Conservation (phyloP, 2,888 invertebrate species). For the Arge pagana region DNA sequence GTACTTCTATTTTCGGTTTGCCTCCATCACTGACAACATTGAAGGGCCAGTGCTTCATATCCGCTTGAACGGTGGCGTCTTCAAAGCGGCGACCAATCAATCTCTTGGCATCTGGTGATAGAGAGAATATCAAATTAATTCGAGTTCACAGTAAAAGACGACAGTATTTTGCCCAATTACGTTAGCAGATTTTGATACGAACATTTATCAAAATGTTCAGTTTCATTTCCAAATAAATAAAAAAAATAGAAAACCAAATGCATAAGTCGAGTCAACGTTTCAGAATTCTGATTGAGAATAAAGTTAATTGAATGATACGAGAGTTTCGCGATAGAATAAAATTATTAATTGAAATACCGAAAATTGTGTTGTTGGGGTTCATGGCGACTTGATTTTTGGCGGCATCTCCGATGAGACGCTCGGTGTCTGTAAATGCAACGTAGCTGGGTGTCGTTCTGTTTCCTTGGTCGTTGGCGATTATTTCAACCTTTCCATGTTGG, state of each 20-base stretch:
- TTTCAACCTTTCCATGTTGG: slow-evolving; percentile 75
- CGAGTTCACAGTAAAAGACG: too few species aligned
- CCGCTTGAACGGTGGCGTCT: slow-evolving; percentile 81
- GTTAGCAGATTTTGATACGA: too few species aligned
- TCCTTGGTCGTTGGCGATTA: slow-evolving; percentile 69
- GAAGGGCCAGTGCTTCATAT: slow-evolving; percentile 70
- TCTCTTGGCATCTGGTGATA: slow-evolving; percentile 80
- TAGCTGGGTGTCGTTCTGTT: slow-evolving; percentile 66
- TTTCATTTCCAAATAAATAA: too few species aligned
- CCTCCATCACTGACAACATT: slow-evolving; percentile 55
- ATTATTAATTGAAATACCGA: slow-evolving; percentile 61
- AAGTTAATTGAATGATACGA: slow-evolving; percentile 3
- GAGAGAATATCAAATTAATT: slow-evolving; percentile 13
- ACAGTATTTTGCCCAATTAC: too few species aligned
- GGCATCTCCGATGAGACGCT: slow-evolving; percentile 65
- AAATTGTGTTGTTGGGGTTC: slow-evolving; percentile 88
- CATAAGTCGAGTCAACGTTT: too few species aligned
- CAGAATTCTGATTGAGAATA: too few species aligned
- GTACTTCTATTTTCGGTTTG: slow-evolving; percentile 61
- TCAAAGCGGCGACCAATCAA: slow-evolving; percentile 71
- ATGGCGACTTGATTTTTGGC: slow-evolving; percentile 70
- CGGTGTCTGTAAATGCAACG: slow-evolving; percentile 64
- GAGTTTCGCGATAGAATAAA: not conserved
- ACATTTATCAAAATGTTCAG: too few species aligned
- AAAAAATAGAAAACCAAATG: not conserved